A percentile compares a stretch with the other conserved stretches of the same genome.
These are phyloP conservation scores for Herpetotheres cachinnans DNA, from an alignment of 2,113 vertebrate species.

Conservation along the genomic window DNA sequence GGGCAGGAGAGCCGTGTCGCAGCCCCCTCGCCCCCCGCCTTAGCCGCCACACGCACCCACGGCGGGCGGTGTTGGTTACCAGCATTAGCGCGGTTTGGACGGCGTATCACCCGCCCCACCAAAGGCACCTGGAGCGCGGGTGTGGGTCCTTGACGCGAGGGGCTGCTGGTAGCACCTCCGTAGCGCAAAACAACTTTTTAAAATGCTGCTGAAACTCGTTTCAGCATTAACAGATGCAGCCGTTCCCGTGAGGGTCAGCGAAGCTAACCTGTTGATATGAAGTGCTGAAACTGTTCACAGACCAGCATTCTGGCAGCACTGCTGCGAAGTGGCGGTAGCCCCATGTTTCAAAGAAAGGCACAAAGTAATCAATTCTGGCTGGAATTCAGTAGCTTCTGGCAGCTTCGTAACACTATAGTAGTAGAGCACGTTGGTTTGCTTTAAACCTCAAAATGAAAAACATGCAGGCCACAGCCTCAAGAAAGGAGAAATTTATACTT, in stretches of 20 bases:
- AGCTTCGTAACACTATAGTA: rapidly evolving
- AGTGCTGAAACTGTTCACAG: neutral
- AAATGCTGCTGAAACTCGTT: neutral
- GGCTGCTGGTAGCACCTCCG: neutral
- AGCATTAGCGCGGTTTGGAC: neutral
- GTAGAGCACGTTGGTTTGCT: rapidly evolving
- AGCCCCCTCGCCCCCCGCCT: too few species aligned
- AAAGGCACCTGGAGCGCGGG: rapidly evolving
- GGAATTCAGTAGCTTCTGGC: neutral
- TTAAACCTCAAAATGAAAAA: neutral
- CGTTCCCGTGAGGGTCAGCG: neutral
- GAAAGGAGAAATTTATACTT: neutral
- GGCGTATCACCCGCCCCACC: neutral
- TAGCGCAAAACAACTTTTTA: rapidly evolving
- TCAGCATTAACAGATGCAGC: neutral
- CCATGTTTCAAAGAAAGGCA: neutral
- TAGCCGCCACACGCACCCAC: neutral
- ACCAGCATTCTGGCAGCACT: neutral
- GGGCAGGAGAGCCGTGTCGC: too few species aligned
- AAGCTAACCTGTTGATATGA: neutral
- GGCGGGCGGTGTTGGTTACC: too few species aligned
- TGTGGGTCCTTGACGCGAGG: rapidly evolving
- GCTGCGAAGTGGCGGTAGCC: neutral
- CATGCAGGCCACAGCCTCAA: too few species aligned
- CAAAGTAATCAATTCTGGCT: neutral